Base-by-base conservation (phyloP, 2,888 invertebrate species). In the Malthinus flaveolus region DNA sequence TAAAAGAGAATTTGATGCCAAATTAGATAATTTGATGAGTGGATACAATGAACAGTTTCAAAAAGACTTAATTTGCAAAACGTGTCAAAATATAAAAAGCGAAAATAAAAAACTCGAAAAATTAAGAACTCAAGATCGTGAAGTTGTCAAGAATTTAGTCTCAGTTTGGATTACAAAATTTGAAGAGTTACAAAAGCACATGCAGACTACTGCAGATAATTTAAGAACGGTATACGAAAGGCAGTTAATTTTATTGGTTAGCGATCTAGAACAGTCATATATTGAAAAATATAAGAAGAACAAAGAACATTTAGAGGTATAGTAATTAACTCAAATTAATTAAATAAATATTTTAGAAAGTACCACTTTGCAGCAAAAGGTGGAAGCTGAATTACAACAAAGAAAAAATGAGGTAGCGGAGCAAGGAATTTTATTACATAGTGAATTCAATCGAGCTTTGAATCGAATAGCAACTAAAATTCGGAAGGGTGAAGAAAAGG, bases 111-210 rank as follows among this genome's bases (percentile, higher is more conserved):
- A 33, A 13, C 23, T 59, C 23, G 59, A 54, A 8, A 36, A 60
- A 13, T 49, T 59, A 42, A 62, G 66, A 49, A 47, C 59, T 33
- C 52, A 66, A 34, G 70, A 70, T 48, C 56, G 66, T 8, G 53
- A 66, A 9, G 56, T 62, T 8, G 63, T 70, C 13, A 52, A 54
- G 6, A 61, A 59, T 12, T 46, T 70, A 32, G 32, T 68, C 13
- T 63, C 66, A 9, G 56, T 56, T 23, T 70, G 68, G 68, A 54
- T 63, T 12, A 47, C 33, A 7, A 65, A 60, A 32, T 68, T 68
- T 57, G 15, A 55, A 12, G 57, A 55, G n/a, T 32, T 68, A n/a
- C 68, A 70, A 50, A 49, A 23, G 10, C 60, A 64, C 39, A 66
- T 66, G 9, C 37, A 62, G 12, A 54, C 36, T 1, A 32, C 23